Conservation (phyloP, 2,888 invertebrate genomes). For the Rotaria magnacalcarata region DNA sequence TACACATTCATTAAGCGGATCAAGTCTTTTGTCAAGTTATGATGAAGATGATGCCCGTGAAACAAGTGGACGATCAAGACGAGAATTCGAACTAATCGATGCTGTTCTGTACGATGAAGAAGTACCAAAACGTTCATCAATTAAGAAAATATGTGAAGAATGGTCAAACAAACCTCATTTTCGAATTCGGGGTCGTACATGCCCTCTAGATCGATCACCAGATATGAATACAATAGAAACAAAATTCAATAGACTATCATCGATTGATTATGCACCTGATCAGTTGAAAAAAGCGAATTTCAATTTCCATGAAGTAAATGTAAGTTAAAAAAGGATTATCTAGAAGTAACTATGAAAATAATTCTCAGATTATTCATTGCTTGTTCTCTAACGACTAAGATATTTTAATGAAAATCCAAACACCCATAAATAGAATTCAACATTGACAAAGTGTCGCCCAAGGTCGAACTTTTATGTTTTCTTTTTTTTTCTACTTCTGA, state of each 20-base stretch:
- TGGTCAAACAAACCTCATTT: constrained; percentile 16
- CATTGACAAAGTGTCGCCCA: not conserved
- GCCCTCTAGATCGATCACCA: not conserved
- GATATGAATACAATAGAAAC: not conserved
- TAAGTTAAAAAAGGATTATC: not conserved
- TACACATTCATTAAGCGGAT: not conserved
- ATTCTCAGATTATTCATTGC: not conserved
- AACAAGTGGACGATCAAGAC: constrained; percentile 29
- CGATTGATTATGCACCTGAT: not conserved
- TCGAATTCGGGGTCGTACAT: not conserved
- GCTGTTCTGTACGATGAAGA: not conserved
- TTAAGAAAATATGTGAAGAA: constrained; percentile 24
- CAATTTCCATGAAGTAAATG: not conserved
- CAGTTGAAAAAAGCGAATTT: not conserved
- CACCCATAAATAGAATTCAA: not conserved
- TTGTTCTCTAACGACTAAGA: not conserved
- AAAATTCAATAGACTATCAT: not conserved
- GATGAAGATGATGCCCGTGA: constrained; percentile 21
- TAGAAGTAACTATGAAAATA: not conserved
- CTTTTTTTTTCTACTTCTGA: not conserved
- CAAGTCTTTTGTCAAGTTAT: constrained; percentile 20
- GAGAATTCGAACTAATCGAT: constrained; percentile 29
- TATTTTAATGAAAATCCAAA: not conserved
- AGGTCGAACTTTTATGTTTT: not conserved
- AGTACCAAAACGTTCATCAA: not conserved